Base-by-base conservation (phyloP, 2,113 vertebrate species). In the Atlantisia rogersi region DNA sequence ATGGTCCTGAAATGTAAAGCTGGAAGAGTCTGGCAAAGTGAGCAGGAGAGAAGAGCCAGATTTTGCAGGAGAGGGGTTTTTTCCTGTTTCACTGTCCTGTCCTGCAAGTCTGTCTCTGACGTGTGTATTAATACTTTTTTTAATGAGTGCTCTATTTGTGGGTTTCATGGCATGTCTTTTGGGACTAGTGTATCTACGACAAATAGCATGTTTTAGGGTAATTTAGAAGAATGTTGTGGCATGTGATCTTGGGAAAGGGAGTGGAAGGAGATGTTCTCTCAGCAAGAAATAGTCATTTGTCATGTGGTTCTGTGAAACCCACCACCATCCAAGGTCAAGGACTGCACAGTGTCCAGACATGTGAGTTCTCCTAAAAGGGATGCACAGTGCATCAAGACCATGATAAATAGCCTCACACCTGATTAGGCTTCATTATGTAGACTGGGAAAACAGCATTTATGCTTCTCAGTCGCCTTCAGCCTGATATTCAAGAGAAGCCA, bases 321-420 rank as follows among this genome's bases (percentile, higher is more conserved):
- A 55, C 81, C 91, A 79, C 85, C 88, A 37, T 83, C 90, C 94
- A 98, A 98, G 98, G 97, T 98, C 97, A 98, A 97, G 95, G 97
- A 96, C 95, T 96, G 52, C 90, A 62, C 74, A 92, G 90, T 90
- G 85, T 96, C 97, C 95, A 97, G 87, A 97, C 97, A 95, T 71
- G 82, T 92, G 88, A 96, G 78, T 91, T 96, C 90, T 97, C 83
- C 83, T 91, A 94, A 88, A 95, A 88, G 70, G 84, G 75, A 81
- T 86, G 80, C 26, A 48, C 80, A 95, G 84, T 93, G 76, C 90
- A 95, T 94, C 92, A 94, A 92, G 88, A 94, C 31, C 78, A 74
- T 97, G 97, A 97, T 96, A 95, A 98, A 97, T 97, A 95, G 94
- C 91, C 86, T 96, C 82, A 97, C 78, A 97, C 76, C 89, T 94